Percentiles rank a stretch among this genome's conserved stretches.
Conservation (phyloP, 2,888 invertebrate genomes). For the Agrilus cyanescens region DNA sequence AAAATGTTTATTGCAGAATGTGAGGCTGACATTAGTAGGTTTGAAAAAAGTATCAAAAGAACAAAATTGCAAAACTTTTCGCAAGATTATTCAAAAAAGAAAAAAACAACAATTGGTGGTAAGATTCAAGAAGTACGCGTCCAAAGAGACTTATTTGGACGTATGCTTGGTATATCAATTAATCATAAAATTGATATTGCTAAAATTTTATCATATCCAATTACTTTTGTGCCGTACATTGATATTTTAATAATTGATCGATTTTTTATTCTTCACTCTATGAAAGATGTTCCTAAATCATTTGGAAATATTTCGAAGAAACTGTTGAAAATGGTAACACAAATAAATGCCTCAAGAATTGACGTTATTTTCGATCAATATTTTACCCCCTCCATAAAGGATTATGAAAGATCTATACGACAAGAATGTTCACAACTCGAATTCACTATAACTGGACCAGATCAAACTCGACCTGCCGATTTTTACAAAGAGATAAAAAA, state of each 20-base stretch:
- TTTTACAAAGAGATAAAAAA: conserved; percentile 12
- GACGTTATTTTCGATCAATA: conserved; percentile 10
- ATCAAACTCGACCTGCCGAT: conserved; percentile 13
- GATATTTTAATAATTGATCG: too few species aligned
- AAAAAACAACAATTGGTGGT: too few species aligned
- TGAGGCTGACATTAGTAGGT: conserved; percentile 14
- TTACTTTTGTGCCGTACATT: too few species aligned
- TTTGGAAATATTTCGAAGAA: conserved; percentile 8
- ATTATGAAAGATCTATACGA: conserved; percentile 3
- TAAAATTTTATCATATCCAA: conserved; percentile 6
- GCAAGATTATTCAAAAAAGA: conserved; percentile 7
- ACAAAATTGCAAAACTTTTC: conserved; percentile 18
- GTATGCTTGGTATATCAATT: conserved; percentile 19
- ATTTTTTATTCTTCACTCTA: too few species aligned
- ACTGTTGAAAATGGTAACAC: conserved; percentile 6
- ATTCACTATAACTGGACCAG: conserved; percentile 7
- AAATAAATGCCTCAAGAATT: conserved; percentile 3
- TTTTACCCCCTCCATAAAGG: conserved; percentile 5
- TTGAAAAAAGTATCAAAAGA: conserved; percentile 19
- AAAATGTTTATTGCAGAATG: conserved; percentile 21
- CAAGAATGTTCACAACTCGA: neutral
- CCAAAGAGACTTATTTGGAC: too few species aligned
- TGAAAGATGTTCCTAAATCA: neutral
- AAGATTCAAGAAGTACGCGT: too few species aligned
- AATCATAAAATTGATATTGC: conserved; percentile 12